These are phyloP conservation scores for Bursaphelenchus okinawaensis DNA, from an alignment of 2,888 invertebrate genomes.

Conservation along the genomic window DNA sequence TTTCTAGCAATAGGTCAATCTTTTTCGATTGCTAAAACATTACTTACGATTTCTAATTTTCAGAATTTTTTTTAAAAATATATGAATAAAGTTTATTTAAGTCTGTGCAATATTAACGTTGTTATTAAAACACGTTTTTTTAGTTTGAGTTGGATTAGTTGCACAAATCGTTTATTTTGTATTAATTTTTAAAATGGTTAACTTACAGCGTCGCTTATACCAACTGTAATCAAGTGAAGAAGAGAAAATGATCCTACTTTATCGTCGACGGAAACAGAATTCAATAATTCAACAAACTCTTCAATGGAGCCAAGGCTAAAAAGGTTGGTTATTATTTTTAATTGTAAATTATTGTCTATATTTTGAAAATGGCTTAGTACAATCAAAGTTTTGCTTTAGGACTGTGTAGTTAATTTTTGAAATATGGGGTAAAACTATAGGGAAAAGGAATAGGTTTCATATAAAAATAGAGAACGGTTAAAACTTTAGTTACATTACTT, in stretches of 20 bases:
- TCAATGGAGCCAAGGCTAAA: conserved; percentile 43
- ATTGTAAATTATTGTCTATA: neutral
- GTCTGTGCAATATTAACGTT: conserved; percentile 3
- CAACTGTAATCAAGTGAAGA: conserved; percentile 50
- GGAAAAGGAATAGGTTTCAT: no score
- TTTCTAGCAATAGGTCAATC: conserved; percentile 30
- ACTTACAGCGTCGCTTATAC: conserved; percentile 38
- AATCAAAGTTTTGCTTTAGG: no score
- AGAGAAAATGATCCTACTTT: conserved; percentile 43
- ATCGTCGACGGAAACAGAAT: conserved; percentile 22
- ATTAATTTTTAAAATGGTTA: neutral
- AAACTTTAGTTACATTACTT: no score
- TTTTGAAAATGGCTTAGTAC: neutral
- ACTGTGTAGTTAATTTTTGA: no score
- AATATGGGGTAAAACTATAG: no score
- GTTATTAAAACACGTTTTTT: neutral
- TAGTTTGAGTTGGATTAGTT: neutral
- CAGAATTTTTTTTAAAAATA: conserved; percentile 7
- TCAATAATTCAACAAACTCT: conserved; percentile 28
- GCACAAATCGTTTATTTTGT: neutral
- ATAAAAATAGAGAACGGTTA: no score
- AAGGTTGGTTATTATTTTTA: neutral
- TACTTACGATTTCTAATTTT: neutral
- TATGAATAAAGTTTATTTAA: no score
- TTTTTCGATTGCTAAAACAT: conserved; percentile 40